A percentile compares a stretch with the other conserved stretches of the same genome.
phyloP scores from a whole-genome alignment of 2,888 invertebrate species.

The Pheosia gnoma region DNA sequence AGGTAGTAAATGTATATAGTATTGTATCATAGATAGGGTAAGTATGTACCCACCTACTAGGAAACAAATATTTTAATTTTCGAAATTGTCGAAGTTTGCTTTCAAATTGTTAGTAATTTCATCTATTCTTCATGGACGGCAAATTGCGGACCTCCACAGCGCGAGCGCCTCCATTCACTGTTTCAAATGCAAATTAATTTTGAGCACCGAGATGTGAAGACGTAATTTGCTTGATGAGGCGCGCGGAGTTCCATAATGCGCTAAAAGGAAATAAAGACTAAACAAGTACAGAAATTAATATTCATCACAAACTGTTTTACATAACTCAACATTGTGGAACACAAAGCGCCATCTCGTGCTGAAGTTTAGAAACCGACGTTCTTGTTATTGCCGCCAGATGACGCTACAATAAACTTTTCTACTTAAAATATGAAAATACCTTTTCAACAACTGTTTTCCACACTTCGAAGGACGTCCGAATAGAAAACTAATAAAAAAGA shows the following conservation, averaged over 20 bases:
- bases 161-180: constrained; percentile 45
- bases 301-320: constrained; percentile 46
- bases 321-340: constrained; percentile 20
- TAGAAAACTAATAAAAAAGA: constrained; percentile 46
- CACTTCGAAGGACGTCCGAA: constrained; percentile 32
- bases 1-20: no score
- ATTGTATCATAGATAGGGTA: no score
- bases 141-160: constrained; percentile 47
- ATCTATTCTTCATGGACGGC: constrained; percentile 20
- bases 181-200: constrained; percentile 63
- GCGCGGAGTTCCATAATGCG: constrained; percentile 41
- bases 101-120: constrained; percentile 28
- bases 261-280: constrained; percentile 44
- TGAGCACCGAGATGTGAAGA: constrained; percentile 44
- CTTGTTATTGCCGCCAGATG: constrained; percentile 36
- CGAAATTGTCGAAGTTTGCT: constrained; percentile 27
- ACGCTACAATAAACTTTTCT: constrained; percentile 20
- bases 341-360: constrained; percentile 43
- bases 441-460: constrained; percentile 20
- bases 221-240: constrained; percentile 57
- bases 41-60: no score
- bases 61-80: constrained; percentile 23
- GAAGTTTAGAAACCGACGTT: constrained; percentile 12
- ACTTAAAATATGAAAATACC: constrained; percentile 16
- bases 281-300: constrained; percentile 48